These are phyloP conservation scores for Teleogryllus oceanicus DNA, from an alignment of 2,888 invertebrate species.

Conservation along the genomic window DNA sequence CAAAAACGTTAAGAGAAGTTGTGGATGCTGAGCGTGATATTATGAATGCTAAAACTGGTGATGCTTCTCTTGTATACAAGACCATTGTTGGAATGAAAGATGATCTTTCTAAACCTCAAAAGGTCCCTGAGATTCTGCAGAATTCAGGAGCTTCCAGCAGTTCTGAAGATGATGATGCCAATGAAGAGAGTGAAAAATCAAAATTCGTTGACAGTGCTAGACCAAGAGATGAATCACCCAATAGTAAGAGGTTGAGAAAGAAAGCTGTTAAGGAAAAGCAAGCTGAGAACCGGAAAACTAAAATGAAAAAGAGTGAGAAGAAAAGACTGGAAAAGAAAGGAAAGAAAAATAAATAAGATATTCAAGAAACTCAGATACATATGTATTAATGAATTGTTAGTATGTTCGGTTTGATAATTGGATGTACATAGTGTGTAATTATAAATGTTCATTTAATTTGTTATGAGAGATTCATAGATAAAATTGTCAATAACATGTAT, in stretches of 20 bases:
- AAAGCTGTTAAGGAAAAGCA: conserved; percentile 83
- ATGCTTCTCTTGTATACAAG: conserved; percentile 72
- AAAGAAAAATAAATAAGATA: conserved; percentile 37
- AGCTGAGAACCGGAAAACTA: conserved; percentile 82
- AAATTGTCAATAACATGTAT: no score
- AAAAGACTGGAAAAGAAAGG: conserved; percentile 74
- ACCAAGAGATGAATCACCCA: conserved; percentile 50
- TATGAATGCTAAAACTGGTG: conserved; percentile 70
- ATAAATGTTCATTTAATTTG: no score
- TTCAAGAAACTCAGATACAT: no score
- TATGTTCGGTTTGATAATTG: no score
- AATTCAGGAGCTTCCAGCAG: conserved; percentile 26
- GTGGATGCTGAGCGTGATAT: conserved; percentile 84
- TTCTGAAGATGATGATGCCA: conserved; percentile 38
- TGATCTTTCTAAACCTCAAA: conserved; percentile 69
- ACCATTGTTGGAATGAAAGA: conserved; percentile 81
- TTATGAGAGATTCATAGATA: no score
- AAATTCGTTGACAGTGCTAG: conserved; percentile 43
- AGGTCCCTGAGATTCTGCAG: conserved; percentile 61
- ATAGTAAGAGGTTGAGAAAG: conserved; percentile 62
- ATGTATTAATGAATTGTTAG: no score
- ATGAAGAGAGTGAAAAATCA: conserved; percentile 42
- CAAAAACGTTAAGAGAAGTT: conserved; percentile 84
- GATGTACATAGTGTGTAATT: no score
- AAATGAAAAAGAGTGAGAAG: conserved; percentile 91